A percentile compares a stretch with the other conserved stretches of the same genome.
phyloP scores from a whole-genome alignment of 1,140 invertebrate species.

The Drosophila kanapiae region DNA sequence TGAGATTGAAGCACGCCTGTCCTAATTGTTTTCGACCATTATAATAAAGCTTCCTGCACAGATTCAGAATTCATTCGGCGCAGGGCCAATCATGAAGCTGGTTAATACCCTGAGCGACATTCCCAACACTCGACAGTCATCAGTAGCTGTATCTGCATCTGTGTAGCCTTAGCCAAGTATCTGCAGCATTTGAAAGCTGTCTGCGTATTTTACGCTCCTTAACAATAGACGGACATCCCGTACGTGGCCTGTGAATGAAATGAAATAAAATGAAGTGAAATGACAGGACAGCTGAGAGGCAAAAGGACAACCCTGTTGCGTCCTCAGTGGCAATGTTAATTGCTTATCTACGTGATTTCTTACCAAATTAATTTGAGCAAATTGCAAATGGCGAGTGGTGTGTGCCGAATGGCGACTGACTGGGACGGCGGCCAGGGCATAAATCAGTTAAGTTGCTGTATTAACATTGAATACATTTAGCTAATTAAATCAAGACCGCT shows the following conservation, averaged over 20 bases:
- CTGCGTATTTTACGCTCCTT: slow-evolving; percentile 69
- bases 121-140: neutral
- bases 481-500: slow-evolving; percentile 73
- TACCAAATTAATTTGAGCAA: slow-evolving; percentile 84
- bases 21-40: slow-evolving; percentile 26
- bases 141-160: slow-evolving; percentile 35
- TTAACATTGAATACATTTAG: slow-evolving; percentile 83
- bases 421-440: slow-evolving; percentile 38
- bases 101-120: slow-evolving; percentile 7
- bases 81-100: slow-evolving; percentile 12
- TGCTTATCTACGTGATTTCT: slow-evolving; percentile 85
- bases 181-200: slow-evolving; percentile 65
- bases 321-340: slow-evolving; percentile 72
- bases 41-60: neutral
- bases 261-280: slow-evolving; percentile 39
- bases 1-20: neutral
- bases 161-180: slow-evolving; percentile 2
- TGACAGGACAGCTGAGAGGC: slow-evolving; percentile 14
- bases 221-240: slow-evolving; percentile 69
- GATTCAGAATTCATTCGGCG: slow-evolving; percentile 13
- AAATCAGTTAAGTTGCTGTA: slow-evolving; percentile 83
- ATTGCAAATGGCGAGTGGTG: slow-evolving; percentile 67
- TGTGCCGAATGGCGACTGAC: slow-evolving; percentile 7
- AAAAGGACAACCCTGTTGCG: slow-evolving; percentile 33
- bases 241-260: slow-evolving; percentile 74